Evolutionary conservation across 64 coral and sea anemone genomes (phyloP).

Genomic region (Montipora cactus): DNA sequence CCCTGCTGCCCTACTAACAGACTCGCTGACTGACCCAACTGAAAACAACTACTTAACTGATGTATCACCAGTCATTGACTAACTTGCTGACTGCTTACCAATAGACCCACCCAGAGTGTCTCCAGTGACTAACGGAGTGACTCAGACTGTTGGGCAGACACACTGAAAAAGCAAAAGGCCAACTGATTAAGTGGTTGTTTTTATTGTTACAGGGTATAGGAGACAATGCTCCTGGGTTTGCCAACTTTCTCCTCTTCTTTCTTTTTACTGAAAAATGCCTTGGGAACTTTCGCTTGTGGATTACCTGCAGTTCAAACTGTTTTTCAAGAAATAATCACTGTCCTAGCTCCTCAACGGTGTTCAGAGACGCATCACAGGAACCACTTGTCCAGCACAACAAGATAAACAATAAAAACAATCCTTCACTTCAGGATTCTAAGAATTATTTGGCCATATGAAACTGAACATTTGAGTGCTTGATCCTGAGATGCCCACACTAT

Average conservation of each 20-base stretch:
- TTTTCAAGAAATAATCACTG: background rate
- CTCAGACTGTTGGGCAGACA: too few relatives aligned
- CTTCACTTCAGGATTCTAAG: background rate
- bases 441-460: slow-evolving; percentile 9
- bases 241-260: slow-evolving; percentile 71
- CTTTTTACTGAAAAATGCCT: slow-evolving; percentile 68
- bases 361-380: background rate
- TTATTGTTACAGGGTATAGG: slow-evolving; percentile 55
- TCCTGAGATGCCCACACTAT: background rate
- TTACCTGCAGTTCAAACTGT: background rate
- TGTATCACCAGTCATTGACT: too few relatives aligned
- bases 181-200: background rate
- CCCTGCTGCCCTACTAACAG: too few relatives aligned
- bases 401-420: background rate
- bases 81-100: too few relatives aligned
- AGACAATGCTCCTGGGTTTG: slow-evolving; percentile 65
- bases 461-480: background rate
- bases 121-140: too few relatives aligned
- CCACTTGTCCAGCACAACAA: background rate
- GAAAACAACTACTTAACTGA: too few relatives aligned
- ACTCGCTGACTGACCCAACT: too few relatives aligned
- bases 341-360: background rate
- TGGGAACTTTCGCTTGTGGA: background rate
- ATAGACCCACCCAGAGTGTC: too few relatives aligned
- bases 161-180: too few relatives aligned